Percentiles rank a stretch among this genome's conserved stretches.
Evolutionary conservation across 53 echinoderm and acorn worm genomes (phyloP).

Genomic region (Stichopus horrens): DNA sequence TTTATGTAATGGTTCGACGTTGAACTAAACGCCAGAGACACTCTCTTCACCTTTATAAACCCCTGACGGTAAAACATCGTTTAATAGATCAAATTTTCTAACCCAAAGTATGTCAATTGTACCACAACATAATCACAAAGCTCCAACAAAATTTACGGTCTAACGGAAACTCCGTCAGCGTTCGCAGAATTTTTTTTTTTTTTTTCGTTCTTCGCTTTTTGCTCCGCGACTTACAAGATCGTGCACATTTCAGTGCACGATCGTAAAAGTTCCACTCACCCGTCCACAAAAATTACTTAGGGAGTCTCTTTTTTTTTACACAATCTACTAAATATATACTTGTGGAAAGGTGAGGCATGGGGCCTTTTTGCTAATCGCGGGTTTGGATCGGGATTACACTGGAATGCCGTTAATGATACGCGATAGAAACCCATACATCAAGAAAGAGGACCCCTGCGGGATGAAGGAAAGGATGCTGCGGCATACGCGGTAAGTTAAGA

Average conservation of each 20-base stretch:
- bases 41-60: background rate
- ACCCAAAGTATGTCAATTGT: background rate
- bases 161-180: background rate
- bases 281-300: background rate
- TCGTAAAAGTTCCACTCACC: background rate
- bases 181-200: background rate
- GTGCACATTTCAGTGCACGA: background rate
- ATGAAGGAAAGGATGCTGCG: background rate
- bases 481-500: too few relatives aligned
- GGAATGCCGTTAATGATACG: constrained; percentile 16
- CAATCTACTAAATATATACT: background rate
- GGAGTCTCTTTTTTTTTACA: background rate
- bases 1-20: background rate
- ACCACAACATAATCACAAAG: background rate
- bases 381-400: background rate
- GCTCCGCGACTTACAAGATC: background rate
- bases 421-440: constrained; percentile 25
- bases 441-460: background rate
- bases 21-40: background rate
- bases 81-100: background rate
- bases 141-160: background rate
- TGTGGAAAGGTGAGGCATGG: background rate
- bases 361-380: background rate
- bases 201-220: background rate
- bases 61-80: background rate